Base-by-base conservation (phyloP, 2,888 invertebrate species). In the Gnatocerus cornutus region DNA sequence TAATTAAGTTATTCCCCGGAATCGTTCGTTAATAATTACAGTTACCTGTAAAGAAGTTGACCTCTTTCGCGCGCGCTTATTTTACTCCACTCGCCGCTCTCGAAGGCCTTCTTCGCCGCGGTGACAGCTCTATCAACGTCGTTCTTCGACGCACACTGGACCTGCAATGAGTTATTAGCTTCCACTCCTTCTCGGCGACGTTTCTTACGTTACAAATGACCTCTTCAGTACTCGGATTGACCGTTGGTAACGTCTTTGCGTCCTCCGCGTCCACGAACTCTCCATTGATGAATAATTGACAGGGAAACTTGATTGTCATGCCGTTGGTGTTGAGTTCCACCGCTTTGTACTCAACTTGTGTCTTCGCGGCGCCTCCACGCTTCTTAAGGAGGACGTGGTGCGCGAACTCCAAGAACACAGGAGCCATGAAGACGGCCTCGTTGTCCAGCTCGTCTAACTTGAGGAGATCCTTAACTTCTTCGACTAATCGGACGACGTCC, bases 11-110 rank as follows among this genome's bases (percentile, higher is more conserved):
- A 43, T n/a, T n/a, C n/a, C n/a, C n/a, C n/a, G n/a, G n/a, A n/a
- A n/a, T n/a, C 1, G 7, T 33, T 37, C 4, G 2, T 37, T 37
- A 37, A 7, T 7, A n/a, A n/a, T 30, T 7, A 62, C 12, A 84
- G 85, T 86, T 84, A 93, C 92, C 88, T 93, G 85, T 90, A 92
- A 82, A 98, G 86, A 0, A 98, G 81, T 68, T 90, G 88, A 1
- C 97, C 98, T 16, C 98, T 88, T 78, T 98, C 97, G 75, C 98
- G 88, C 0, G 97, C 93, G 80, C 96, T 96, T 82, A 98, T 95
- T 83, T 93, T 94, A n/a, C 93, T 90, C 98, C 98, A 99, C 79
- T 96, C 92, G 0, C 98, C 97, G 30, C 90, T 88, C 65, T 94
- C 91, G 82, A 97, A 97, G 0, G 97, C 97, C 68, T 88, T 91